A percentile compares a stretch with the other conserved stretches of the same genome.
These are phyloP conservation scores for Knipowitschia caucasica DNA, from an alignment of 2,797 vertebrate genomes.

Conservation along the genomic window DNA sequence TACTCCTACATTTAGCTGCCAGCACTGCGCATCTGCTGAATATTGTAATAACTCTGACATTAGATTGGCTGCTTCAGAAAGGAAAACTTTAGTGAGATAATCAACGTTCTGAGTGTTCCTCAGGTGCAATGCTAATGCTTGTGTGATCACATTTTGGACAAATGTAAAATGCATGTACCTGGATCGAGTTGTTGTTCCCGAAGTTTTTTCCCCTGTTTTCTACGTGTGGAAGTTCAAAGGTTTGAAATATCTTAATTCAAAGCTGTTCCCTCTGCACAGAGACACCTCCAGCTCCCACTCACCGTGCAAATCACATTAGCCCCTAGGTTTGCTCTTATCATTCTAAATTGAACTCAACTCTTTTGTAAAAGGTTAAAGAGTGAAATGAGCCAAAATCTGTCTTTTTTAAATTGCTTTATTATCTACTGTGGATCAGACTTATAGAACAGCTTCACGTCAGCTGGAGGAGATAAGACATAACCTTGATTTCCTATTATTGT, in stretches of 20 bases:
- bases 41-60: slow-evolving; percentile 41
- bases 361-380: slow-evolving; percentile 24
- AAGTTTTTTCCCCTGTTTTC: not conserved
- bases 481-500: not conserved
- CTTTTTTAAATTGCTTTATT: slow-evolving; percentile 7
- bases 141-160: not conserved
- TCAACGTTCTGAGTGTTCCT: too few relatives aligned
- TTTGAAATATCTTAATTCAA: not conserved
- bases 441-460: slow-evolving; percentile 5
- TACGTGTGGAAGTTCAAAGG: not conserved
- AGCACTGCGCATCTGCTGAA: slow-evolving; percentile 36
- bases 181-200: not conserved
- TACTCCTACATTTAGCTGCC: slow-evolving; percentile 55
- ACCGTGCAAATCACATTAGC: slow-evolving; percentile 38
- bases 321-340: slow-evolving; percentile 27
- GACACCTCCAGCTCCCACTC: slow-evolving; percentile 6
- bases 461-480: slow-evolving; percentile 6
- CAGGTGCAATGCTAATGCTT: not conserved
- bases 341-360: slow-evolving; percentile 8
- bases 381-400: slow-evolving; percentile 15
- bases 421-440: slow-evolving; percentile 2
- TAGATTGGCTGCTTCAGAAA: slow-evolving; percentile 17
- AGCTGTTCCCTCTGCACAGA: too few relatives aligned
- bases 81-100: too few relatives aligned
- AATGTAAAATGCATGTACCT: too few relatives aligned